These are phyloP conservation scores for Acanthiza pusilla DNA, from an alignment of 2,797 vertebrate species.

Conservation along the genomic window DNA sequence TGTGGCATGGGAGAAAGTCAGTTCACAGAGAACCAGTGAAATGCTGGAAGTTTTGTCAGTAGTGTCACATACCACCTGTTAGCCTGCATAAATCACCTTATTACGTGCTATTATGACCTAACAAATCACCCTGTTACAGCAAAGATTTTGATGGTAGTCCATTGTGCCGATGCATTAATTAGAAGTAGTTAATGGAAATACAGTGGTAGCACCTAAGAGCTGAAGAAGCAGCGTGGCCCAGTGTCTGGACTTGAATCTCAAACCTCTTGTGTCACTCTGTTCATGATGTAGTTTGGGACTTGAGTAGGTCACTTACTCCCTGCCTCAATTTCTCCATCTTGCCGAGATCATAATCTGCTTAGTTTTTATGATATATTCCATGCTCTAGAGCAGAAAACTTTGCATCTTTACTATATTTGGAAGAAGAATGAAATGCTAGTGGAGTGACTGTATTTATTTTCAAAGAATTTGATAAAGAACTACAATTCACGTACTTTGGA, in stretches of 20 bases:
- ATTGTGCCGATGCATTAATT: not conserved
- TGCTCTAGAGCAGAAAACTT: not conserved
- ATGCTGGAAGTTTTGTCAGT: not conserved
- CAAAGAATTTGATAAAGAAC: constrained; percentile 21
- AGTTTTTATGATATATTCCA: not conserved
- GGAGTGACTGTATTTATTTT: constrained; percentile 10
- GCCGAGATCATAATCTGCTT: not conserved
- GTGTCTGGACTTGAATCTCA: not conserved
- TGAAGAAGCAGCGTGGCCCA: not conserved
- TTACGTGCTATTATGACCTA: not conserved
- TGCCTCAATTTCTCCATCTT: not conserved
- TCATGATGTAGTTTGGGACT: not conserved
- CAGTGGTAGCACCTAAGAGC: not conserved
- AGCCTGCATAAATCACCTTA: not conserved
- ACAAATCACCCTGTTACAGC: not conserved
- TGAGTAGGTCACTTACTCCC: not conserved
- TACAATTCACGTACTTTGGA: not conserved
- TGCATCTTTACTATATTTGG: not conserved
- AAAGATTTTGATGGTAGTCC: not conserved
- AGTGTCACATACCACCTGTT: not conserved
- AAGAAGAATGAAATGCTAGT: not conserved
- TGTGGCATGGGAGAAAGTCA: not conserved
- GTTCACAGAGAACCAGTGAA: not conserved
- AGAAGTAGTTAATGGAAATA: not conserved
- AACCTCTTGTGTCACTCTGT: not conserved